phyloP scores from a whole-genome alignment of 1,140 invertebrate species.

The Trichonephila clavata region DNA sequence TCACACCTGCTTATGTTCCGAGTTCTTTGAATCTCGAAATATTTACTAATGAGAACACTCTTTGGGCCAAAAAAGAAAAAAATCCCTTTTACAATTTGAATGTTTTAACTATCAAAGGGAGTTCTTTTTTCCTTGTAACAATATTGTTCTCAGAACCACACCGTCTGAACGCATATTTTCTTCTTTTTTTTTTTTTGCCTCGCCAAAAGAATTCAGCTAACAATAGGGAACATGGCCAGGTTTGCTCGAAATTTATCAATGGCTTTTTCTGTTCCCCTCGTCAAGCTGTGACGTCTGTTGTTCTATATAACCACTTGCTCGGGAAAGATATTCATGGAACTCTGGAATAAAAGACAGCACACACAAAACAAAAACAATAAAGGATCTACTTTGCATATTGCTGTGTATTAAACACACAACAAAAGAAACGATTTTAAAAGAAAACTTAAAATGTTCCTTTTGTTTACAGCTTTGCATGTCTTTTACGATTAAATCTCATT shows the following conservation, averaged over 20 bases:
- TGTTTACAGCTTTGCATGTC: not conserved
- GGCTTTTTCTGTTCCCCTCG: conserved; percentile 12
- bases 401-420: not conserved
- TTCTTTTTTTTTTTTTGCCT: not conserved
- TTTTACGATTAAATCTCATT: not conserved
- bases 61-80: not conserved
- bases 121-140: not conserved
- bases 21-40: conserved; percentile 3
- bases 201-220: not conserved
- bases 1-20: not conserved
- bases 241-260: not conserved
- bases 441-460: not conserved
- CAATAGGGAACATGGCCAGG: not conserved
- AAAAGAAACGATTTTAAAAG: not conserved
- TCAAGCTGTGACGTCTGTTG: conserved; percentile 30
- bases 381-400: not conserved
- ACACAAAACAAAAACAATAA: not conserved
- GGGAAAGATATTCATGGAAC: conserved; percentile 31
- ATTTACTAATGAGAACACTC: conserved; percentile 18
- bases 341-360: not conserved
- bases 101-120: conserved; percentile 15
- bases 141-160: not conserved
- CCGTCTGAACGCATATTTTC: not conserved
- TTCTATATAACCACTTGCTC: conserved; percentile 40
- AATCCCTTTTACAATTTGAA: not conserved